phyloP scores from a whole-genome alignment of 2,797 vertebrate species.

The Rousettus madagascariensis region DNA sequence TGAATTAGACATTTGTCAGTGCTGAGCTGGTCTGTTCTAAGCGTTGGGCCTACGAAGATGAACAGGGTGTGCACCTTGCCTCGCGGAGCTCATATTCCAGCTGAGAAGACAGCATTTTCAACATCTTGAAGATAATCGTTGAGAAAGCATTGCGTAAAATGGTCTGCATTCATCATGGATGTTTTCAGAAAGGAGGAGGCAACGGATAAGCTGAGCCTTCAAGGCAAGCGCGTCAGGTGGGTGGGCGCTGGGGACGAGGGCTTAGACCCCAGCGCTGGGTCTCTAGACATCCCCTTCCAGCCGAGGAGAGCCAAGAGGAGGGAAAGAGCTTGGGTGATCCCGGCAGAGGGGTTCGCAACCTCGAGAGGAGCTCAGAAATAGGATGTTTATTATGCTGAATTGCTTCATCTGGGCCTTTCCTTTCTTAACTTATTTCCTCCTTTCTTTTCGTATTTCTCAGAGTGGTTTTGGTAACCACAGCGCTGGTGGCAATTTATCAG shows the following conservation, averaged over 20 bases:
- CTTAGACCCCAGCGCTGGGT: neutral
- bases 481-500: neutral
- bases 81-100: neutral
- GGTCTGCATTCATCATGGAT: neutral
- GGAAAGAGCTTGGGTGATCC: neutral
- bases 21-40: neutral
- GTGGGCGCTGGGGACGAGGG: neutral
- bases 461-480: slow-evolving; percentile 7
- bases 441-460: neutral
- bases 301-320: neutral
- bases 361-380: neutral
- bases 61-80: neutral
- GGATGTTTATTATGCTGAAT: neutral
- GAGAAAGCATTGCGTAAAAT: neutral
- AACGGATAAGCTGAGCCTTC: neutral
- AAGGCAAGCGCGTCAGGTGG: neutral
- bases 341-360: neutral
- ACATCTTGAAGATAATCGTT: neutral
- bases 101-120: neutral
- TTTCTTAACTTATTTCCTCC: neutral
- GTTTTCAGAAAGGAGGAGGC: neutral
- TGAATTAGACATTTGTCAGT: neutral
- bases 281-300: neutral
- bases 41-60: neutral
- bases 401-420: neutral